Evolutionary conservation across 2,888 invertebrate genomes (phyloP).

Genomic region (Selenia dentaria): DNA sequence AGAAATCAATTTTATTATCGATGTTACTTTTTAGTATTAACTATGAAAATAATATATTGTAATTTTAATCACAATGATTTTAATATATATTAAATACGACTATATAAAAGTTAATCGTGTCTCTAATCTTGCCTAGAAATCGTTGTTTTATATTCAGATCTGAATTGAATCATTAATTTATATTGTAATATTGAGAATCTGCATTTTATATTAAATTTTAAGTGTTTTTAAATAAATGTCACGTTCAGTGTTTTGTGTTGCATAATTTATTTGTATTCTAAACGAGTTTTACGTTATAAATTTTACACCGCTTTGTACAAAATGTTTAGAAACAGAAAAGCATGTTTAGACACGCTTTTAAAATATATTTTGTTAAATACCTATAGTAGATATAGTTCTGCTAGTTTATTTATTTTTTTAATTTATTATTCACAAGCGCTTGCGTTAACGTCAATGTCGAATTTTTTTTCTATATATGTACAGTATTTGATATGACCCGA

Average conservation of each 20-base stretch:
- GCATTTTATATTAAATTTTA: conserved; percentile 47
- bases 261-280: conserved; percentile 76
- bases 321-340: conserved; percentile 32
- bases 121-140: conserved; percentile 70
- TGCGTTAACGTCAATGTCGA: conserved; percentile 9
- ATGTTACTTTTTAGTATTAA: conserved; percentile 41
- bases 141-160: conserved; percentile 40
- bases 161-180: conserved; percentile 23
- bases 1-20: conserved; percentile 59
- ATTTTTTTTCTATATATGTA: conserved; percentile 5
- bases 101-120: conserved; percentile 54
- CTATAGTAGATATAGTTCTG: conserved; percentile 66
- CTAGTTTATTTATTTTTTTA: conserved; percentile 67
- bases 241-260: conserved; percentile 68
- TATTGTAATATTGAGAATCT: conserved; percentile 26
- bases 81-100: conserved; percentile 40
- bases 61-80: conserved; percentile 42
- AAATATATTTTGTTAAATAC: conserved; percentile 33
- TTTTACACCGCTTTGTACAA: conserved; percentile 69
- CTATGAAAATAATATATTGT: conserved; percentile 32
- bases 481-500: conserved; percentile 25
- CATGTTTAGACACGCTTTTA: conserved; percentile 47
- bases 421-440: conserved; percentile 23
- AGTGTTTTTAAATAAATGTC: conserved; percentile 44
- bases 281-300: conserved; percentile 64